Percentiles rank a stretch among this genome's conserved stretches.
Evolutionary conservation across 2,888 invertebrate genomes (phyloP).

Genomic region (Odontocolon sp.): DNA sequence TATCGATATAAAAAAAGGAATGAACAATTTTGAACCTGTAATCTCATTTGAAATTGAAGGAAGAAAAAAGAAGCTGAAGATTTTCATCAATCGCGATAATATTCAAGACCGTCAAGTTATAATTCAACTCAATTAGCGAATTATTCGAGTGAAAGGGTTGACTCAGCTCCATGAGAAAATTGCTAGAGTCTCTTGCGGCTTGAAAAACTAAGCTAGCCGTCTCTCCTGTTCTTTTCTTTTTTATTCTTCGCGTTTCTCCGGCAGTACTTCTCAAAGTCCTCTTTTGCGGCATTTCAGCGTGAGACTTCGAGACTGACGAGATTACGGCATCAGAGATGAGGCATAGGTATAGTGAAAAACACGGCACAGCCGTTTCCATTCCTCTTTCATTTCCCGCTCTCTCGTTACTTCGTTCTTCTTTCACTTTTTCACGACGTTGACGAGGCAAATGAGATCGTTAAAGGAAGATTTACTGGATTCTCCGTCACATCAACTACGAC

Average conservation of each 20-base stretch:
- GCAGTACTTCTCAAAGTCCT: slow-evolving; percentile 31
- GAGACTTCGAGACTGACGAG: slow-evolving; percentile 59
- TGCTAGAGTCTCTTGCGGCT: slow-evolving; percentile 54
- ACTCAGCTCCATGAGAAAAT: slow-evolving; percentile 39
- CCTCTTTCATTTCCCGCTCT: slow-evolving; percentile 25
- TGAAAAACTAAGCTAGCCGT: slow-evolving; percentile 64
- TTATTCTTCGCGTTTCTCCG: neutral
- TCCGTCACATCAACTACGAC: slow-evolving; percentile 29
- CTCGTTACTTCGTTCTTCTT: slow-evolving; percentile 36
- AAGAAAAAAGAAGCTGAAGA: slow-evolving; percentile 8
- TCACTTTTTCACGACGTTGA: slow-evolving; percentile 64
- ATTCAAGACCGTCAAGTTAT: slow-evolving; percentile 49
- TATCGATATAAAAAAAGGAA: slow-evolving; percentile 5
- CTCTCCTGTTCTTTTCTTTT: slow-evolving; percentile 38
- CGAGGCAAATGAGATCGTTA: slow-evolving; percentile 74
- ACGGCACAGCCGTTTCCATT: slow-evolving; percentile 7
- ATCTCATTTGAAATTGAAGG: slow-evolving; percentile 5
- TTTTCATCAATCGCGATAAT: slow-evolving; percentile 52
- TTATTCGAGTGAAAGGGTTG: slow-evolving; percentile 55
- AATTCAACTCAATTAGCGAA: slow-evolving; percentile 56
- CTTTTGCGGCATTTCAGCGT: slow-evolving; percentile 58
- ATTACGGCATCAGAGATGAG: slow-evolving; percentile 51
- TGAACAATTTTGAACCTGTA: slow-evolving; percentile 15
- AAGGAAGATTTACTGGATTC: slow-evolving; percentile 68
- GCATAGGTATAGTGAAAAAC: slow-evolving; percentile 1